Evolutionary conservation across 2,113 vertebrate genomes (phyloP).

Genomic region (Erpornis zantholeuca): DNA sequence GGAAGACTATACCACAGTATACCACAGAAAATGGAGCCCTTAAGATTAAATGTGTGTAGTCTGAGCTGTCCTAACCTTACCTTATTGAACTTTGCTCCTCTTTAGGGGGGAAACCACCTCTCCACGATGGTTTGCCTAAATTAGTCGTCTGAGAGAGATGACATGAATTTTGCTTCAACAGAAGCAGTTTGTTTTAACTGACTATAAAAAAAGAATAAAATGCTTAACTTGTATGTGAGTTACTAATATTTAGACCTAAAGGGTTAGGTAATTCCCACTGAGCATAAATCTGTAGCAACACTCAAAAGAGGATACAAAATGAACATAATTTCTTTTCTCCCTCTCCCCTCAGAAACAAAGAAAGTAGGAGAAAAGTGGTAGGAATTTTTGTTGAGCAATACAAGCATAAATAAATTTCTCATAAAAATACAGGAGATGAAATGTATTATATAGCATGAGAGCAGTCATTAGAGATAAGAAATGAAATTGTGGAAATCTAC

Average conservation of each 20-base stretch:
- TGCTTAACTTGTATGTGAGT: background rate
- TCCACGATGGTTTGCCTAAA: background rate
- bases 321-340: background rate
- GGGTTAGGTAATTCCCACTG: background rate
- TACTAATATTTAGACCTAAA: background rate
- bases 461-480: background rate
- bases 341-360: background rate
- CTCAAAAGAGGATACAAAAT: background rate
- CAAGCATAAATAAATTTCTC: background rate
- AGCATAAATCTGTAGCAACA: background rate
- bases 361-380: background rate
- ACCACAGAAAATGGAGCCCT: background rate
- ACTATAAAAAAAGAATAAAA: background rate
- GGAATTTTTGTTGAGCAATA: background rate
- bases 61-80: background rate
- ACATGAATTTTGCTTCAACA: background rate
- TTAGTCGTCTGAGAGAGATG: background rate
- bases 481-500: background rate
- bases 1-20: background rate
- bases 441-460: background rate
- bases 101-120: background rate
- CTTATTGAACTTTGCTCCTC: background rate
- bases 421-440: background rate
- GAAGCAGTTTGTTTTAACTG: background rate
- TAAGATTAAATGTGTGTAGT: background rate